A percentile compares a stretch with the other conserved stretches of the same genome.
phyloP scores from a whole-genome alignment of 1,140 invertebrate species.

The Lordiphosa collinella region DNA sequence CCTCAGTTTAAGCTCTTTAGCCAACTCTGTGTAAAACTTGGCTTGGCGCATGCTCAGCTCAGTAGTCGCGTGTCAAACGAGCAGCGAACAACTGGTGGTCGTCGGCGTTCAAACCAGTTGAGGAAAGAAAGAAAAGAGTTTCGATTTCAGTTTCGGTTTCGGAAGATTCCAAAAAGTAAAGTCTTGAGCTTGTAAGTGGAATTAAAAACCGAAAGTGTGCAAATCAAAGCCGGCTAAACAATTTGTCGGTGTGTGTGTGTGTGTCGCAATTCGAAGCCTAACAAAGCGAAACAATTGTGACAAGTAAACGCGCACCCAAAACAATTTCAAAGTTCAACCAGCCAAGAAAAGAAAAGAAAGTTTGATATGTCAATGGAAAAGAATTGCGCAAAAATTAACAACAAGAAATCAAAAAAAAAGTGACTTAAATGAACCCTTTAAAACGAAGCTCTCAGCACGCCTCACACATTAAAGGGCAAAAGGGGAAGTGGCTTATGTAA shows the following conservation, averaged over 20 bases:
- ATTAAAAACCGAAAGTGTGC: slow-evolving; percentile 58
- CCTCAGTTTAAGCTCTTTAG: slow-evolving; percentile 12
- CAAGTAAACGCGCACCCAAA: slow-evolving; percentile 22
- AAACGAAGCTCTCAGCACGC: slow-evolving; percentile 48
- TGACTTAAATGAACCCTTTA: slow-evolving; percentile 14
- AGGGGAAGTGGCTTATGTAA: slow-evolving; percentile 44
- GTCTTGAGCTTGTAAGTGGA: background rate
- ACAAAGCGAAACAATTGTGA: slow-evolving; percentile 59
- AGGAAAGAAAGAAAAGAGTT: slow-evolving; percentile 24
- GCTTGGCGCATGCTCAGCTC: slow-evolving; percentile 39
- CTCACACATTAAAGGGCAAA: slow-evolving; percentile 34
- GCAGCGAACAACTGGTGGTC: slow-evolving; percentile 52
- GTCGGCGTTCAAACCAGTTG: slow-evolving; percentile 13
- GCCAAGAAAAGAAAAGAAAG: slow-evolving; percentile 65
- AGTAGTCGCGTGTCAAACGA: slow-evolving; percentile 69
- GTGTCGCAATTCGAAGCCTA: slow-evolving; percentile 38
- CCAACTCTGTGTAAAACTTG: slow-evolving; percentile 1
- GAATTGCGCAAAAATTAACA: slow-evolving; percentile 52
- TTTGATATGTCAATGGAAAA: slow-evolving; percentile 33
- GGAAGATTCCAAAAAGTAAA: background rate
- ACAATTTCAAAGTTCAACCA: slow-evolving; percentile 52
- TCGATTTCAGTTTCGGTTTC: slow-evolving; percentile 40
- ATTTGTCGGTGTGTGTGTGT: slow-evolving; percentile 6
- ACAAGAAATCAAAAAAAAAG: slow-evolving; percentile 4
- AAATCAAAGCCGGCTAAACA: slow-evolving; percentile 47